Evolutionary conservation across 1,140 invertebrate genomes (phyloP).

Genomic region (Matsumurasca onukii): DNA sequence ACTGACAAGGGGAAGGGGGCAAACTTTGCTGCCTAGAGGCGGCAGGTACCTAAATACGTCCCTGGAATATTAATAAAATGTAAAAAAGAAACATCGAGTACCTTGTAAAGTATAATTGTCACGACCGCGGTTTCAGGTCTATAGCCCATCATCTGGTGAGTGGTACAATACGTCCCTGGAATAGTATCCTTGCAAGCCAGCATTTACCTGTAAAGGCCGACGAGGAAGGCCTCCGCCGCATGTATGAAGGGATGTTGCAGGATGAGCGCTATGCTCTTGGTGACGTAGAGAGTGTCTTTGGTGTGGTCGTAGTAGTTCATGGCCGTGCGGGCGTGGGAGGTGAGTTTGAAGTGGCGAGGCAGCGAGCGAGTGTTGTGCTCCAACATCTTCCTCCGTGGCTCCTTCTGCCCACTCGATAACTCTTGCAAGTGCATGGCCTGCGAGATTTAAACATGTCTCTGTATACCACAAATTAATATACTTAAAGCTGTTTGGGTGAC

Average conservation of each 20-base stretch:
- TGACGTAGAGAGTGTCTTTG: conserved; percentile 91
- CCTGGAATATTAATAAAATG: no score
- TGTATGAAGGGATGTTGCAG: conserved; percentile 88
- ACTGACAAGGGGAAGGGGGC: no score
- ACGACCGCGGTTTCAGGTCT: no score
- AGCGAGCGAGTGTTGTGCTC: conserved; percentile 69
- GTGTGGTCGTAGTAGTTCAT: conserved; percentile 88
- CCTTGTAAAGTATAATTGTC: no score
- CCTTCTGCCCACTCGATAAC: conserved; percentile 54
- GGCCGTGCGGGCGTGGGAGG: conserved; percentile 62
- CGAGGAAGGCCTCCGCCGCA: conserved; percentile 80
- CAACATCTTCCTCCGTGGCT: not conserved
- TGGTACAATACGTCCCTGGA: no score
- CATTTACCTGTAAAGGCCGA: conserved; percentile 79
- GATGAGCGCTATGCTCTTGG: conserved; percentile 92
- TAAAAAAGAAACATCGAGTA: no score
- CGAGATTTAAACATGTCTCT: no score
- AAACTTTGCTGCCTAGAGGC: no score
- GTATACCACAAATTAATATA: no score
- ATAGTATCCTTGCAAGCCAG: not conserved
- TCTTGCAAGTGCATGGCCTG: conserved; percentile 91
- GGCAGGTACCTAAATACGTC: no score
- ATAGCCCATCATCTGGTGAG: no score
- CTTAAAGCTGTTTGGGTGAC: no score
- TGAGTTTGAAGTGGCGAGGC: conserved; percentile 84